Evolutionary conservation across 2,888 invertebrate genomes (phyloP), one percentile per base, ranked within the genome.

Genomic region (Opisthograptis luteolata): DNA sequence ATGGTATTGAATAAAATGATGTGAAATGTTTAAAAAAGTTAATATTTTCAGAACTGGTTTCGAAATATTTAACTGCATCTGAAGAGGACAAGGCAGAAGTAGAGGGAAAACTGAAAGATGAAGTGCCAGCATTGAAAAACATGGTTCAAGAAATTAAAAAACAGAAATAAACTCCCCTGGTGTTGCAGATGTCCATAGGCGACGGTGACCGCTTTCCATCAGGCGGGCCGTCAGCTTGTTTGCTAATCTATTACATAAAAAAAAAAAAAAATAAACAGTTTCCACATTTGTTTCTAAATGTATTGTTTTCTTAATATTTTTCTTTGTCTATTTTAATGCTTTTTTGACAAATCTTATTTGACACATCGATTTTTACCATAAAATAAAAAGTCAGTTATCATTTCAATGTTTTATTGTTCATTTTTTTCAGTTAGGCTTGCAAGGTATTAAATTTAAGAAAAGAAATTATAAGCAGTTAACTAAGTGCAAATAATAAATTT

Each of bases 101-200:
- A 44, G 83, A 82, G 66, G 78, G 76, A 14, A 79, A 76, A 61
- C 67, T 90, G 0, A 76, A 68, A 48, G 75, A 81, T 42, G 81
- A 84, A 64, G 70, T 88, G 50, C 76, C 81, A 9, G 52, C 65
- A 25, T 66, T 88, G 20, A 89, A 86, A 67, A 79, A 64, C 57
- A 69, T 86, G 61, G 82, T 88, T 5, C 73, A 73, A 60, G 87
- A 88, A 47, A 80, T 87, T 20, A 89, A 88, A 58, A 88, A 84
- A 64, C 79, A 86, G 56, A 84, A 87, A 58, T 84, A 43, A 37
- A n/a, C n/a, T n/a, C n/a, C n/a, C n/a, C n/a, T n/a, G n/a, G n/a
- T n/a, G n/a, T n/a, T n/a, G n/a, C n/a, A n/a, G n/a, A n/a, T n/a
- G n/a, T n/a, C n/a, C n/a, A n/a, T n/a, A n/a, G n/a, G n/a, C n/a